A percentile compares a stretch with the other conserved stretches of the same genome.
Conservation (phyloP, 53 echinoderm and acorn worm species). For the Zoroaster sp. region DNA sequence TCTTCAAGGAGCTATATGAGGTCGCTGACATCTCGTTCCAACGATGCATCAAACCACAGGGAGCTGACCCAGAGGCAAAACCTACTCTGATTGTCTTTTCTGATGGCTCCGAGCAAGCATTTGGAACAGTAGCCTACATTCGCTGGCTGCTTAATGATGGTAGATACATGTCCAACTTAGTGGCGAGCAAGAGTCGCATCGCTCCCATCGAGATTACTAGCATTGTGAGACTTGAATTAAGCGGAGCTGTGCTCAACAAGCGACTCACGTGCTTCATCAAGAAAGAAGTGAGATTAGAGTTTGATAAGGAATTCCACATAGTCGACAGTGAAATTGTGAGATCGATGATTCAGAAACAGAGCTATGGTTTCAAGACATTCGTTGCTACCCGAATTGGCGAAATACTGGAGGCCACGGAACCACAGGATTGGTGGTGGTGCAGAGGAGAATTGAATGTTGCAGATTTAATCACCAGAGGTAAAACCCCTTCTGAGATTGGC, state of each 20-base stretch:
- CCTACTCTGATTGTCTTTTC: constrained; percentile 54
- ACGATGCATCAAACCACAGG: constrained; percentile 26
- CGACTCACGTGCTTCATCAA: constrained; percentile 43
- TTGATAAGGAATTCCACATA: constrained; percentile 33
- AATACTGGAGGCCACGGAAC: constrained; percentile 45
- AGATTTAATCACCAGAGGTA: constrained; percentile 47
- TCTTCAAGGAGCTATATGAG: constrained; percentile 3
- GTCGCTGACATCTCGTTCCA: background rate
- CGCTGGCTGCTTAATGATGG: constrained; percentile 40
- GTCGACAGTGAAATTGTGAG: constrained; percentile 63
- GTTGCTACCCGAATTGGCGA: constrained; percentile 57
- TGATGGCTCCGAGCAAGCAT: constrained; percentile 59
- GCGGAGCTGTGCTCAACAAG: constrained; percentile 58
- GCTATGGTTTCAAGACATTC: constrained; percentile 61
- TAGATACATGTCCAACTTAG: constrained; percentile 1
- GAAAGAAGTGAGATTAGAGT: constrained; percentile 38
- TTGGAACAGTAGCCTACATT: constrained; percentile 43
- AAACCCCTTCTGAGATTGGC: constrained; percentile 23
- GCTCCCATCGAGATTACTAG: constrained; percentile 52
- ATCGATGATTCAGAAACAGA: constrained; percentile 53
- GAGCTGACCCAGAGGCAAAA: background rate
- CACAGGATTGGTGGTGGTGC: constrained; percentile 61
- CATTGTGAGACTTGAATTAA: constrained; percentile 46
- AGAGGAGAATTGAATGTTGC: constrained; percentile 56
- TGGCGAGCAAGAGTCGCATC: constrained; percentile 53